Conservation (phyloP, 2,113 vertebrate species). For the Chlorodrepanis virens region DNA sequence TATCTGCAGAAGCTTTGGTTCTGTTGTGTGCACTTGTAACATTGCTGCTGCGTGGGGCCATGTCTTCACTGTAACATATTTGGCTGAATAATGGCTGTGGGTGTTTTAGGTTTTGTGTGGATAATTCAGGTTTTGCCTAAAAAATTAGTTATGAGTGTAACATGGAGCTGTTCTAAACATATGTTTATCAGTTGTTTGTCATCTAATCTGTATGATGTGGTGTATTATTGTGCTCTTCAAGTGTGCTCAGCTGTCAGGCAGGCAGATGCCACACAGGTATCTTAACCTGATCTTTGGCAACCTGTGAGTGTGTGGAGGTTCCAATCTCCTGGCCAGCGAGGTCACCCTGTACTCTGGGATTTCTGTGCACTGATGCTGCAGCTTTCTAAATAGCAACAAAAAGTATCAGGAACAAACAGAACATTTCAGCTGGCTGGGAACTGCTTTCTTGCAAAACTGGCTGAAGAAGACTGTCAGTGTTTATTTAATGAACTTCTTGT, state of each 20-base stretch:
- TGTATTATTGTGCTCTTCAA: not conserved
- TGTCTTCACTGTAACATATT: not conserved
- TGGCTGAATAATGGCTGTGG: not conserved
- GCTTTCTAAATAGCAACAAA: not conserved
- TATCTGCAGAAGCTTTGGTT: not conserved
- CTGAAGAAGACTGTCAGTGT: not conserved
- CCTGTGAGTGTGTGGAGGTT: not conserved
- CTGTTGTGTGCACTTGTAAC: not conserved
- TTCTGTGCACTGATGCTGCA: not conserved
- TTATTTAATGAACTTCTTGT: slow-evolving; percentile 8
- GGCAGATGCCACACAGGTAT: not conserved
- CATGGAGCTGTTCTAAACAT: not conserved
- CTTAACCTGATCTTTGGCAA: not conserved
- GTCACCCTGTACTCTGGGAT: not conserved
- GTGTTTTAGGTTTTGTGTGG: not conserved
- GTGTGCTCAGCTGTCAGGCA: not conserved
- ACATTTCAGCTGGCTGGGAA: not conserved
- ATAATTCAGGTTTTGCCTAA: not conserved
- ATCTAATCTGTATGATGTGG: not conserved
- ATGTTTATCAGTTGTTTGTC: not conserved
- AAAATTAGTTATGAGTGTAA: not conserved
- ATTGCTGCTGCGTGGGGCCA: not conserved
- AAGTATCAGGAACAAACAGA: not conserved
- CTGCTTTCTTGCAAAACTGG: slow-evolving; percentile 10
- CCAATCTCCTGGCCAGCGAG: not conserved